Evolutionary conservation across 1,140 invertebrate species (phyloP).

Genomic region (Dreissena rostriformis): DNA sequence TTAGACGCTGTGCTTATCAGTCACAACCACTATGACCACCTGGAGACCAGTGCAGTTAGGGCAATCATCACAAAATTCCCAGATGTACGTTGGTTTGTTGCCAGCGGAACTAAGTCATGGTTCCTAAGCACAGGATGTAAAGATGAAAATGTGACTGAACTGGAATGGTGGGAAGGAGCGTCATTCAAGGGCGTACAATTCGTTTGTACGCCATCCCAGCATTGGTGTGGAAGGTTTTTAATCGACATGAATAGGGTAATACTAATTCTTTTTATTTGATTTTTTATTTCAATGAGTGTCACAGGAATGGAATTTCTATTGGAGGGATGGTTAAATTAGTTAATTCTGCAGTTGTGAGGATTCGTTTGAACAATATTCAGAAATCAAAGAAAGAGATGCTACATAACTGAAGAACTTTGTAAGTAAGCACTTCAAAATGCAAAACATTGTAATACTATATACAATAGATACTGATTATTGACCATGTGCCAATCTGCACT

Average conservation of each 20-base stretch:
- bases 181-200: conserved; percentile 66
- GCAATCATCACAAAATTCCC: conserved; percentile 64
- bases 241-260: conserved; percentile 80
- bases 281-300: too few relatives aligned
- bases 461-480: too few relatives aligned
- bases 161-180: conserved; percentile 82
- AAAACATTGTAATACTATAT: too few relatives aligned
- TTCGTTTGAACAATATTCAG: too few relatives aligned
- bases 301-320: too few relatives aligned
- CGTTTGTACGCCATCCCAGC: conserved; percentile 82
- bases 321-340: too few relatives aligned
- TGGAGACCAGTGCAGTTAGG: conserved; percentile 79
- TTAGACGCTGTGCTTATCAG: conserved; percentile 83
- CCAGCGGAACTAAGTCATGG: conserved; percentile 79
- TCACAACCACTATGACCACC: conserved; percentile 84
- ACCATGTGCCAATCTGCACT: too few relatives aligned
- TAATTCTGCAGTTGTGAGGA: too few relatives aligned
- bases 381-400: too few relatives aligned
- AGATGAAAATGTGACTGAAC: conserved; percentile 81
- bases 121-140: conserved; percentile 71
- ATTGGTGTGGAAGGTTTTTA: conserved; percentile 81
- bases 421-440: too few relatives aligned
- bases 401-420: too few relatives aligned
- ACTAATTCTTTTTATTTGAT: not conserved
- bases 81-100: conserved; percentile 82